Conservation (phyloP, 2,113 vertebrate genomes). For the Heloderma charlesbogerti region DNA sequence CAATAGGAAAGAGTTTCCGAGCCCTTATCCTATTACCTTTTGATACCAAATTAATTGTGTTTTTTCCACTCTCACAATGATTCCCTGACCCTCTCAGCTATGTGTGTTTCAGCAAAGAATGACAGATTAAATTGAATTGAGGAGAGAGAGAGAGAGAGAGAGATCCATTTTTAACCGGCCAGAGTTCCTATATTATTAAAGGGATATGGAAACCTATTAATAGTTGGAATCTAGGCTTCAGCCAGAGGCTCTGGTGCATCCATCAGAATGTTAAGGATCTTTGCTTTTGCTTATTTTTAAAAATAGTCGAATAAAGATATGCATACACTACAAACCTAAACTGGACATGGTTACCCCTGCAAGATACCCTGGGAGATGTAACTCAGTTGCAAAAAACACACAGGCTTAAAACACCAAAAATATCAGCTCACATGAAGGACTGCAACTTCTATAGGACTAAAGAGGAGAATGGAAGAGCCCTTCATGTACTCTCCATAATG, state of each 20-base stretch:
- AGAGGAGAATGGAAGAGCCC: neutral
- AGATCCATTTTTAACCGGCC: slow-evolving; percentile 25
- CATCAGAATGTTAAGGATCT: neutral
- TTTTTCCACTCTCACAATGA: slow-evolving; percentile 71
- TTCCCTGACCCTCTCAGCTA: slow-evolving; percentile 75
- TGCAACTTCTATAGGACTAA: neutral
- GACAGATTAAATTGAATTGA: slow-evolving; percentile 71
- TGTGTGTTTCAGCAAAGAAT: slow-evolving; percentile 63
- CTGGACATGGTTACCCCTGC: neutral
- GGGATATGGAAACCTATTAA: slow-evolving; percentile 4
- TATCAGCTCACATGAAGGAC: neutral
- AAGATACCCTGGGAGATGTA: neutral
- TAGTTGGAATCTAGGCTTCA: neutral
- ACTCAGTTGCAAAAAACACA: neutral
- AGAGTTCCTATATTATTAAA: slow-evolving; percentile 31
- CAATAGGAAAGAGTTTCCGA: slow-evolving; percentile 74
- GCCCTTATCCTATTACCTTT: slow-evolving; percentile 83
- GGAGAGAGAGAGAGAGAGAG: slow-evolving; percentile 10
- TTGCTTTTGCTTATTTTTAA: neutral
- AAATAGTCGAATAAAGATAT: neutral
- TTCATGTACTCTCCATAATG: neutral
- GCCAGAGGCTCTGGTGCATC: neutral
- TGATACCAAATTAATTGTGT: slow-evolving; percentile 84
- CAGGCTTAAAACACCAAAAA: neutral
- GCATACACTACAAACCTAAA: neutral